These are phyloP conservation scores for Drosophila lacteicornis DNA, from an alignment of 1,140 invertebrate genomes.

Conservation along the genomic window DNA sequence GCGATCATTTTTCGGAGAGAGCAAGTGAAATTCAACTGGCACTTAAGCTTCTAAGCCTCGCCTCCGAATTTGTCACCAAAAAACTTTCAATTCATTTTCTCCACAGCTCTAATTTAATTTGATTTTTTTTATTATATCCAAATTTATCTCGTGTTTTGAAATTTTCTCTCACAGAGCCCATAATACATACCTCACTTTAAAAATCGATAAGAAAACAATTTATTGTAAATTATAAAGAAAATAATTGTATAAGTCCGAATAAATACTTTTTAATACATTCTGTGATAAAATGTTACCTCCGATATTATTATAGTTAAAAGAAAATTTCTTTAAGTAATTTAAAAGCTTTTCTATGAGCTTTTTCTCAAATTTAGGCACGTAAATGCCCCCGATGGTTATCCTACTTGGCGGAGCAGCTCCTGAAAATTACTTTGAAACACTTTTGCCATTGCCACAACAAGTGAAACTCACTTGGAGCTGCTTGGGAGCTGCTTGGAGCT, in stretches of 20 bases:
- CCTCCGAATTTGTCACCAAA: slow-evolving; percentile 37
- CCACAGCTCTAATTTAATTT: slow-evolving; percentile 8
- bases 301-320: too few species aligned
- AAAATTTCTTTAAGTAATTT: background rate
- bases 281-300: too few species aligned
- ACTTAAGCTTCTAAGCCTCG: slow-evolving; percentile 40
- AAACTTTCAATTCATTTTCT: slow-evolving; percentile 47
- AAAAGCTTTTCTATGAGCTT: background rate
- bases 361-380: slow-evolving; percentile 17
- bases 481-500: slow-evolving; percentile 7
- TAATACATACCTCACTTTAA: background rate
- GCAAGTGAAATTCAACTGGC: slow-evolving; percentile 68
- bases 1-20: slow-evolving; percentile 9
- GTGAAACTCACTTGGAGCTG: slow-evolving; percentile 29
- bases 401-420: slow-evolving; percentile 29
- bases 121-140: slow-evolving; percentile 6
- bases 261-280: too few species aligned
- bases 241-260: too few species aligned
- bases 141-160: slow-evolving; percentile 6
- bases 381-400: slow-evolving; percentile 34
- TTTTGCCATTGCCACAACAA: slow-evolving; percentile 35
- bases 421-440: slow-evolving; percentile 34
- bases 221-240: too few species aligned
- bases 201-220: too few species aligned
- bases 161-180: background rate